Base-by-base conservation (phyloP, 2,113 vertebrate species). In the Orthonyx spaldingii region DNA sequence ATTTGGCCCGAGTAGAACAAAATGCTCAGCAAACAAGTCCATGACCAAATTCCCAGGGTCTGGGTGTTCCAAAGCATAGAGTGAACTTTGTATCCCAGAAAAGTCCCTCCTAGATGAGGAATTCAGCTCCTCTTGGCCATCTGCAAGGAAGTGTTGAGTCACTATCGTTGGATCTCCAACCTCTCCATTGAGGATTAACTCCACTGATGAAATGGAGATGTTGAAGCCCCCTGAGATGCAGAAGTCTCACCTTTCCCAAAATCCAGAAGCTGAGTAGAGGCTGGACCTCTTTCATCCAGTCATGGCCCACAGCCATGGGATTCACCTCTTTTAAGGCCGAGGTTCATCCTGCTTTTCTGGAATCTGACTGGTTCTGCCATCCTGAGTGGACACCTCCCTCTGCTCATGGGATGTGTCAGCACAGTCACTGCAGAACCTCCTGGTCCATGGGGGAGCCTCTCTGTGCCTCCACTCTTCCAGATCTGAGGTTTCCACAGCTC, bases 401-500 rank as follows among this genome's bases (percentile, higher is more conserved):
- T 52, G 17, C 27, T 39, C 33, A 0, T 1, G 13, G 78, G 22
- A 37, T 17, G 5, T 2, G 23, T 6, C 42, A 15, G 0, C 1
- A 0, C 22, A 57, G 27, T 2, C 3, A 0, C 18, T 13, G 13
- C 0, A 3, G 9, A 47, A 49, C 11, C 13, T 72, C 26, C n/a
- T 65, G 24, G 4, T 30, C 63, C 12, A 0, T 7, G 11, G 11
- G 3, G 6, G 42, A 39, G 7, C 32, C 13, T 21, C 26, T 64
- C 46, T n/a, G 39, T 13, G 39, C 1, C 56, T 64, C 4, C 0
- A 10, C 10, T 69, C 8, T 32, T 53, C 37, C 66, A 52, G 13
- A 23, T 16, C 47, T 0, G 16, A 53, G 4, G 13, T 87, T 71
- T 37, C 39, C 53, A 10, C 44, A 52, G 15, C 13, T 75, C 35